These are phyloP conservation scores for Scaptodrosophila lebanonensis DNA, from an alignment of 1,140 invertebrate genomes.

Conservation along the genomic window DNA sequence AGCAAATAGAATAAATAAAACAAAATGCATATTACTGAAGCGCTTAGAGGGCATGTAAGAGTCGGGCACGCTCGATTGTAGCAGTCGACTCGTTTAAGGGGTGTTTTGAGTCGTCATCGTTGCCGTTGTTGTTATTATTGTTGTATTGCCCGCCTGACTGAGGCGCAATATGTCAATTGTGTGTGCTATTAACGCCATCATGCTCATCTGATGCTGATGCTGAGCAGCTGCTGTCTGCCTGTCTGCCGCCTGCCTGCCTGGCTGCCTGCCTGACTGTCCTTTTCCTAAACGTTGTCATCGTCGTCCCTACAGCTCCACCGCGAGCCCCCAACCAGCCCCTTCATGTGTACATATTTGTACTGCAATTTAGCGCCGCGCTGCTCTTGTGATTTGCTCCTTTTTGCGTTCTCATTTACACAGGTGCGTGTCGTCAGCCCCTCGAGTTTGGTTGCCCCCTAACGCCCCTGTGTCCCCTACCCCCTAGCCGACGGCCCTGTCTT, in stretches of 20 bases:
- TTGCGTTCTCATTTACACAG: slow-evolving; percentile 70
- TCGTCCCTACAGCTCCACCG: not conserved
- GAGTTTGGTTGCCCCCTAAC: slow-evolving; percentile 26
- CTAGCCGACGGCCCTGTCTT: slow-evolving; percentile 4
- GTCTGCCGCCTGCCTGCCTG: not conserved
- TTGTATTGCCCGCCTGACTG: no score
- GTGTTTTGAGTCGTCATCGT: slow-evolving; percentile 10
- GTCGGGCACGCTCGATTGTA: no score
- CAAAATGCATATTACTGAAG: no score
- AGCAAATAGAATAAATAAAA: no score
- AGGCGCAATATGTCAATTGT: slow-evolving; percentile 39
- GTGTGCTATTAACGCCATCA: slow-evolving; percentile 53
- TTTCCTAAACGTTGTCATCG: slow-evolving; percentile 57
- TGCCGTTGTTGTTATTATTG: no score
- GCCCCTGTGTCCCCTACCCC: not conserved
- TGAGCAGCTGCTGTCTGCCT: not conserved
- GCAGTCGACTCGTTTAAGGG: slow-evolving; percentile 1
- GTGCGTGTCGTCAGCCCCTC: slow-evolving; percentile 24
- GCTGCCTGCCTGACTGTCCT: slow-evolving; percentile 59
- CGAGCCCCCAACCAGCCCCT: not conserved
- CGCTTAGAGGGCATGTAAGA: no score
- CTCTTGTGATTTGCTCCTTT: slow-evolving; percentile 75
- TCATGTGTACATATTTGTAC: slow-evolving; percentile 67
- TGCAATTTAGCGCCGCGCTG: slow-evolving; percentile 69
- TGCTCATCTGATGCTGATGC: slow-evolving; percentile 33